phyloP scores from a whole-genome alignment of 2,888 invertebrate species.

The Nomada lathburiana region DNA sequence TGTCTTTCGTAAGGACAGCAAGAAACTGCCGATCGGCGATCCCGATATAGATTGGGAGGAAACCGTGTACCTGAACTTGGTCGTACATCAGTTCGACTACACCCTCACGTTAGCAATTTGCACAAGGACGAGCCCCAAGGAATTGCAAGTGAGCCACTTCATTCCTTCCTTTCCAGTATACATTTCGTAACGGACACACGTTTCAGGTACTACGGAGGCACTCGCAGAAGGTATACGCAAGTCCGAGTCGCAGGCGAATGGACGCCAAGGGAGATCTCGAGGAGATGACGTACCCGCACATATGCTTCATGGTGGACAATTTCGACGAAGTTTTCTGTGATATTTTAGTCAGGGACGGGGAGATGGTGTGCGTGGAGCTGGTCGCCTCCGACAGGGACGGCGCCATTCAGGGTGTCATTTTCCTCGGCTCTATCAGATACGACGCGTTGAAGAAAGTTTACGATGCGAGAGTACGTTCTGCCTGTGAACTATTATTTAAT shows the following conservation, averaged over 20 bases:
- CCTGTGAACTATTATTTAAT: background rate
- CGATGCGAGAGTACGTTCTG: slow-evolving; percentile 93
- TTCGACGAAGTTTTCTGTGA: slow-evolving; percentile 99
- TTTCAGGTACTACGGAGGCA: slow-evolving; percentile 81
- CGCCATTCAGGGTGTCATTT: slow-evolving; percentile 96
- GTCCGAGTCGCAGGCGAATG: slow-evolving; percentile 98
- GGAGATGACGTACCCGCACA: slow-evolving; percentile 99
- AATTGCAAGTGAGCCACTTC: slow-evolving; percentile 92
- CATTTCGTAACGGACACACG: background rate
- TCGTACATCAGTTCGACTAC: slow-evolving; percentile 99
- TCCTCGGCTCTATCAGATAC: slow-evolving; percentile 98
- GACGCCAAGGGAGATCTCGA: slow-evolving; percentile 99
- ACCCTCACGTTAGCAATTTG: slow-evolving; percentile 98
- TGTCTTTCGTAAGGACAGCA: slow-evolving; percentile 98
- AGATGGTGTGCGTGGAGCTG: slow-evolving; percentile 99
- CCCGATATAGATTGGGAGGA: slow-evolving; percentile 99
- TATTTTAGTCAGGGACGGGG: slow-evolving; percentile 98
- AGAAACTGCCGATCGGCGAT: slow-evolving; percentile 98
- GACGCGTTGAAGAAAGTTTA: slow-evolving; percentile 98
- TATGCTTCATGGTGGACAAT: slow-evolving; percentile 99
- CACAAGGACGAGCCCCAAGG: slow-evolving; percentile 98
- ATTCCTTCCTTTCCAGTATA: background rate
- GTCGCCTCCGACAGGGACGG: slow-evolving; percentile 96
- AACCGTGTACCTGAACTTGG: slow-evolving; percentile 98
- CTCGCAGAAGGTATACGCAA: slow-evolving; percentile 94